Evolutionary conservation across 1,140 invertebrate species (phyloP).

Genomic region (Lasioglossum albipes): DNA sequence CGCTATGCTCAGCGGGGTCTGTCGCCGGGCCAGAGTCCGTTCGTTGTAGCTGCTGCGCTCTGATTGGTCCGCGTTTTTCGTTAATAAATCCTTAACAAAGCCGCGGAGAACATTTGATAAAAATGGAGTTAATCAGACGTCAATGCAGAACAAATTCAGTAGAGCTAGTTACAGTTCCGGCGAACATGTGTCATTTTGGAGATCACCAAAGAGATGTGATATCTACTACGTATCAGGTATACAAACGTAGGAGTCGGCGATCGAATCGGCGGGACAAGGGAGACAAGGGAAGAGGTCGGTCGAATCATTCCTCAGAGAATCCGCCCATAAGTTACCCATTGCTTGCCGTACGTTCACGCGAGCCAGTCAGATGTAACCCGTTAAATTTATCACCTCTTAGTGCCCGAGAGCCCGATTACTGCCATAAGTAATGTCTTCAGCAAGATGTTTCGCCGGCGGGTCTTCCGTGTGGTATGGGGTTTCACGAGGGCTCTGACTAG

Average conservation of each 20-base stretch:
- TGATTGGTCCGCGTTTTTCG: too few relatives aligned
- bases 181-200: not conserved
- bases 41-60: too few relatives aligned
- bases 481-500: conserved; percentile 30
- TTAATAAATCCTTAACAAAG: too few relatives aligned
- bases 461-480: conserved; percentile 44
- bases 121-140: too few relatives aligned
- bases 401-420: conserved; percentile 54
- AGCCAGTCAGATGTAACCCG: conserved; percentile 61
- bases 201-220: not conserved
- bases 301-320: conserved; percentile 59
- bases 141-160: too few relatives aligned
- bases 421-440: conserved; percentile 68
- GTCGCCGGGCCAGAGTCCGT: too few relatives aligned
- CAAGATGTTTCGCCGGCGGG: conserved; percentile 47
- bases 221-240: not conserved
- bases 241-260: not conserved
- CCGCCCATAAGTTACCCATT: conserved; percentile 61
- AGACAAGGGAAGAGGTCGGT: conserved; percentile 15
- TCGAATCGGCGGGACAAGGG: not conserved
- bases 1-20: too few relatives aligned
- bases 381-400: conserved; percentile 69
- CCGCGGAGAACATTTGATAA: too few relatives aligned
- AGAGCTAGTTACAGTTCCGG: not conserved
- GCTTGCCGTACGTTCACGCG: conserved; percentile 25